Percentiles rank a stretch among this genome's conserved stretches.
Evolutionary conservation across 2,797 vertebrate genomes (phyloP).

Genomic region (Phoeniculus purpureus): DNA sequence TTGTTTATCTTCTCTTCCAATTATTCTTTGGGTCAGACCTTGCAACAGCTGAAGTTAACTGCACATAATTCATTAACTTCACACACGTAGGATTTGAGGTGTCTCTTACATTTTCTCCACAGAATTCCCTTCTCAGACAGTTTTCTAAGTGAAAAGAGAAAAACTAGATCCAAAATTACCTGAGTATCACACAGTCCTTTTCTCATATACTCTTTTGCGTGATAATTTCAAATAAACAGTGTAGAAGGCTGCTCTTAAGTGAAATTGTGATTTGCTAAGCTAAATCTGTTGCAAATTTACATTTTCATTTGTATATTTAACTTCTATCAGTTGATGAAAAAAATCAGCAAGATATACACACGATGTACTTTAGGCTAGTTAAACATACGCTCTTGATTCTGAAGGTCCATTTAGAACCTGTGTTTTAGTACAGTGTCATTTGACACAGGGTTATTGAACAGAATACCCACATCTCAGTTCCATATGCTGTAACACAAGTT

Average conservation of each 20-base stretch:
- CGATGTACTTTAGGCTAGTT: neutral
- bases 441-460: neutral
- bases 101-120: neutral
- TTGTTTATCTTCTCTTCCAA: neutral
- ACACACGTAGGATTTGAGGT: fast-evolving
- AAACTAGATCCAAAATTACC: neutral
- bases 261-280: neutral
- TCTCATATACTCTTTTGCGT: neutral
- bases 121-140: neutral
- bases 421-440: neutral
- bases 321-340: neutral
- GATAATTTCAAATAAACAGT: neutral
- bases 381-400: neutral
- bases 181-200: neutral
- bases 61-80: neutral
- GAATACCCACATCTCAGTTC: neutral
- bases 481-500: neutral
- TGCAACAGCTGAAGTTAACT: neutral
- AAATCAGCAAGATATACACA: neutral
- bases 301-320: neutral
- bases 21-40: neutral
- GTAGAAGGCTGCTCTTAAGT: neutral
- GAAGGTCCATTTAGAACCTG: neutral
- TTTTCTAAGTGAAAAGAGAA: neutral
- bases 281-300: neutral